Evolutionary conservation across 1,140 invertebrate genomes (phyloP).

Genomic region (Listronotus bonariensis): DNA sequence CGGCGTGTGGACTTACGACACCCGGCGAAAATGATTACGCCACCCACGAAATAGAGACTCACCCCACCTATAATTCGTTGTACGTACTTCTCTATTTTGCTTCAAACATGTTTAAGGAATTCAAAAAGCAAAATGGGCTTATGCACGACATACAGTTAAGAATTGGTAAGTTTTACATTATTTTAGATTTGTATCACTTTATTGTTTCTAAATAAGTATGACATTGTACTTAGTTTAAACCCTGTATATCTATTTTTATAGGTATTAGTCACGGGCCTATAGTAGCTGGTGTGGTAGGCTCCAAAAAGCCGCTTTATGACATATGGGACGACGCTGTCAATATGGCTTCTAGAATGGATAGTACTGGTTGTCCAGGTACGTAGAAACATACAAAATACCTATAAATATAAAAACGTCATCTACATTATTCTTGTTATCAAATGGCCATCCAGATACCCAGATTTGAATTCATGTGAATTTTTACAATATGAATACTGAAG

Average conservation of each 20-base stretch:
- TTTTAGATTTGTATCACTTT: too few relatives aligned
- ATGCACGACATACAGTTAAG: slow-evolving; percentile 60
- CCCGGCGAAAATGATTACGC: slow-evolving; percentile 55
- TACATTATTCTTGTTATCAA: too few relatives aligned
- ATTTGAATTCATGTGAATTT: too few relatives aligned
- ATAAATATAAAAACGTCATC: too few relatives aligned
- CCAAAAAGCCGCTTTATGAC: slow-evolving; percentile 86
- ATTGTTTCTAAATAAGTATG: too few relatives aligned
- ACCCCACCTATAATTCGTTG: slow-evolving; percentile 25
- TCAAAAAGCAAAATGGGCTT: slow-evolving; percentile 59
- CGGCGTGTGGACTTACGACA: slow-evolving; percentile 81
- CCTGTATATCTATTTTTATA: too few relatives aligned
- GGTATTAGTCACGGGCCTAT: slow-evolving; percentile 83
- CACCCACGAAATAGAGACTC: slow-evolving; percentile 16
- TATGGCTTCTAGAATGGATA: slow-evolving; percentile 92
- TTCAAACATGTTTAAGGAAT: slow-evolving; percentile 64
- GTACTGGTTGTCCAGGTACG: slow-evolving; percentile 67
- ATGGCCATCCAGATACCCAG: too few relatives aligned
- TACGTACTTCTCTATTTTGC: slow-evolving; percentile 55
- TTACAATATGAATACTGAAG: too few relatives aligned
- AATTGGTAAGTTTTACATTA: slow-evolving; percentile 57
- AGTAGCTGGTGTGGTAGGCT: slow-evolving; percentile 89
- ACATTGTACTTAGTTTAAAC: too few relatives aligned
- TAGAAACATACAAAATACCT: slow-evolving; percentile 65
- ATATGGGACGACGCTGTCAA: slow-evolving; percentile 96